These are phyloP conservation scores for Rattus rattus DNA, from an alignment of 2,113 vertebrate species.

Conservation along the genomic window DNA sequence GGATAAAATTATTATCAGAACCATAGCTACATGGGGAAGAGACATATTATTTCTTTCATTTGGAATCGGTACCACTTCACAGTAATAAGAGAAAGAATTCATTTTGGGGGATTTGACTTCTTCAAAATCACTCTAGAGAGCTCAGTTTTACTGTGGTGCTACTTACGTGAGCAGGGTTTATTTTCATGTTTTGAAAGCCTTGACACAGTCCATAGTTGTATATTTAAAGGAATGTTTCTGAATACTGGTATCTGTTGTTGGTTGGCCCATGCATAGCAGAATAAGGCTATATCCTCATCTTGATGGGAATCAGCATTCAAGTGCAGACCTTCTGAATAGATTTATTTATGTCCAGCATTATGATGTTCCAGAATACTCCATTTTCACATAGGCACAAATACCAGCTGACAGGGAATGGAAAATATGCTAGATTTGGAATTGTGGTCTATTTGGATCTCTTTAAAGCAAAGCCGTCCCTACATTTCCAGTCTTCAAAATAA, in stretches of 20 bases:
- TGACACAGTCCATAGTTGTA: neutral
- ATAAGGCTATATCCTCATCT: neutral
- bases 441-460: neutral
- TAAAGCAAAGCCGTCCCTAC: neutral
- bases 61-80: neutral
- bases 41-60: conserved; percentile 15
- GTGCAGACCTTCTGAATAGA: neutral
- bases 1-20: conserved; percentile 46
- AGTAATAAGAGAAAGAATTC: neutral
- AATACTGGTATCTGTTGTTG: neutral
- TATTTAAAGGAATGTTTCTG: conserved; percentile 15
- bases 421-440: neutral
- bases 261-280: neutral
- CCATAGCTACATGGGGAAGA: neutral
- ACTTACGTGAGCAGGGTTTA: neutral
- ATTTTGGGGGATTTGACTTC: neutral
- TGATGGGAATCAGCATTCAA: neutral
- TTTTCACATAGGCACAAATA: neutral
- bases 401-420: neutral
- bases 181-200: neutral
- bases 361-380: neutral
- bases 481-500: conserved; percentile 26
- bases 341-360: neutral
- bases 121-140: conserved; percentile 30
- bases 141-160: neutral